Evolutionary conservation across 2,888 invertebrate species (phyloP).

Genomic region (Melieria picta): DNA sequence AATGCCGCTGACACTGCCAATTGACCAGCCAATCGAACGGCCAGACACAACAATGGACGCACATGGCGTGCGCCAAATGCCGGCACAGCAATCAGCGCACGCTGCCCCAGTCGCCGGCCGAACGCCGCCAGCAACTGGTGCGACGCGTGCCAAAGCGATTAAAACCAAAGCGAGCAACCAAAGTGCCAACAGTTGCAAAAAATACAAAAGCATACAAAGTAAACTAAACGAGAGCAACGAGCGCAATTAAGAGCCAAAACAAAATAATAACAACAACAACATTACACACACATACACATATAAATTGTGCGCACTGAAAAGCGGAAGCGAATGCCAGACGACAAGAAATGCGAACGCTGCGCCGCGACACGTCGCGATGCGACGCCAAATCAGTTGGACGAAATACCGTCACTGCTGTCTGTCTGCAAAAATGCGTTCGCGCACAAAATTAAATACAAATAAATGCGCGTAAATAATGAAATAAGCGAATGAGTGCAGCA

Average conservation of each 20-base stretch:
- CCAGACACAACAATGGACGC: too few species aligned
- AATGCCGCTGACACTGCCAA: background rate
- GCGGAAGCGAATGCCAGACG: background rate
- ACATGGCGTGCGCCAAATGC: too few species aligned
- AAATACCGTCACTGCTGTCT: too few species aligned
- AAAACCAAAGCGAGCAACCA: conserved; percentile 3
- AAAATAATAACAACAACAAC: background rate
- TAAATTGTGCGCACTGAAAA: background rate
- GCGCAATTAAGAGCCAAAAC: background rate
- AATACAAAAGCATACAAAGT: background rate
- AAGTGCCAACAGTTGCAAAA: background rate
- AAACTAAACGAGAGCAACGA: background rate
- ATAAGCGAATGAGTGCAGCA: too few species aligned
- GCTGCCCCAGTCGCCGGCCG: background rate
- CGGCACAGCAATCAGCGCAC: background rate
- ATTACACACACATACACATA: background rate
- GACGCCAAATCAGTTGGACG: background rate
- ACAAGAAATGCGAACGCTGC: conserved; percentile 1
- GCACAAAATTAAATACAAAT: too few species aligned
- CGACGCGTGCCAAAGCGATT: conserved; percentile 10
- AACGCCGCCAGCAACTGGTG: background rate
- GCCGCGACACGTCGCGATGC: too few species aligned
- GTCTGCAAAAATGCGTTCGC: too few species aligned
- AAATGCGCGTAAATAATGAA: too few species aligned
- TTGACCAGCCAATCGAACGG: background rate